phyloP scores from a whole-genome alignment of 2,888 invertebrate genomes.

The Gasteruption jaculator region DNA sequence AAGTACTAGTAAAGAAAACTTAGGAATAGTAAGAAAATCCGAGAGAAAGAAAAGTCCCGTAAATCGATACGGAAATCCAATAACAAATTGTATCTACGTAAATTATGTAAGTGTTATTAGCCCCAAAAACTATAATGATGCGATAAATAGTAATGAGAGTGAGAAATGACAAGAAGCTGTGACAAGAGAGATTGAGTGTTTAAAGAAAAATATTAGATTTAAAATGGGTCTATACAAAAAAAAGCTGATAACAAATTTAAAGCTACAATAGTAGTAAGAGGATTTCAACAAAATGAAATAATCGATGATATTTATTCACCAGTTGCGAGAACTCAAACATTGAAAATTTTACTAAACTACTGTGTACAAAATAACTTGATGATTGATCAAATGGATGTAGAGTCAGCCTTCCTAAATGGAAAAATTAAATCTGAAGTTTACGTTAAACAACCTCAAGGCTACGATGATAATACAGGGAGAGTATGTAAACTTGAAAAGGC shows the following conservation, averaged over 20 bases:
- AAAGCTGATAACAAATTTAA: too few species aligned
- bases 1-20: background rate
- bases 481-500: slow-evolving; percentile 6
- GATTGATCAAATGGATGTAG: slow-evolving; percentile 12
- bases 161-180: slow-evolving; percentile 3
- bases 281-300: too few species aligned
- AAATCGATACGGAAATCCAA: background rate
- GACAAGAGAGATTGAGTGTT: slow-evolving; percentile 7
- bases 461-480: background rate
- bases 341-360: background rate
- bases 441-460: slow-evolving; percentile 14
- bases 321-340: background rate
- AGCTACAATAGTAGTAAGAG: too few species aligned
- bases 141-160: background rate
- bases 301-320: too few species aligned
- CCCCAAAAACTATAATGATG: background rate
- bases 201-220: background rate
- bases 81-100: slow-evolving; percentile 3
- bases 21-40: background rate
- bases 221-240: slow-evolving; percentile 4
- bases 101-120: slow-evolving; percentile 1
- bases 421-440: slow-evolving; percentile 10
- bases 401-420: slow-evolving; percentile 14
- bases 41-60: background rate
- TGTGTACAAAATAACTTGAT: background rate